phyloP scores from a whole-genome alignment of 2,113 vertebrate genomes.

The Pantherophis guttatus region DNA sequence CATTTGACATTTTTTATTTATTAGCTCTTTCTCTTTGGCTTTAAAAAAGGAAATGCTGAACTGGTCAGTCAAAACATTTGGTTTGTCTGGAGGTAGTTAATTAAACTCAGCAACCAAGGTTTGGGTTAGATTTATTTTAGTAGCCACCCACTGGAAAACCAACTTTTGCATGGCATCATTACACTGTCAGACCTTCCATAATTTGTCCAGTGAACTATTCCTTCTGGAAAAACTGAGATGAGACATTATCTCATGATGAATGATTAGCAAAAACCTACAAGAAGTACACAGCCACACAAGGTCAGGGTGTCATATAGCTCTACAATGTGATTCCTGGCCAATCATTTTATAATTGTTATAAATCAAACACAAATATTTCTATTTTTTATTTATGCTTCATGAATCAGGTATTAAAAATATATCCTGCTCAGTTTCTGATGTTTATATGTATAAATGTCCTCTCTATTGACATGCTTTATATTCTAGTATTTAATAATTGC shows the following conservation, averaged over 20 bases:
- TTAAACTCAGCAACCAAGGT: conserved; percentile 4
- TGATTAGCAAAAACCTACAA: not conserved
- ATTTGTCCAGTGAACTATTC: not conserved
- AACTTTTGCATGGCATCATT: not conserved
- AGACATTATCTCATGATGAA: not conserved
- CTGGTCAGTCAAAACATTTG: not conserved
- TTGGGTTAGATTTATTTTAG: conserved; percentile 37
- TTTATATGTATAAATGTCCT: not conserved
- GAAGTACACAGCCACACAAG: not conserved
- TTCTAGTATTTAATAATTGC: not conserved
- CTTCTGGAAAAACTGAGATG: conserved; percentile 17
- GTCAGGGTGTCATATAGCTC: not conserved
- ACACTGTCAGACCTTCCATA: not conserved
- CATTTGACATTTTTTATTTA: conserved; percentile 5
- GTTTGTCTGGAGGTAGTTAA: conserved; percentile 16
- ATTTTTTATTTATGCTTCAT: not conserved
- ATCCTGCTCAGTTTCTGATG: not conserved
- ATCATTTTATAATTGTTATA: not conserved
- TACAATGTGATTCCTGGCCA: not conserved
- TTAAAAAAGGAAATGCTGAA: conserved; percentile 16
- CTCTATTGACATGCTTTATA: too few species aligned
- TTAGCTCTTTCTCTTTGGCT: conserved; percentile 7
- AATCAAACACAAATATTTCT: not conserved
- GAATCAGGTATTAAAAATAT: not conserved
- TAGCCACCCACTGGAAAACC: conserved; percentile 10